A percentile compares a stretch with the other conserved stretches of the same genome.
phyloP scores from a whole-genome alignment of 2,888 invertebrate species.

The Spisula subtruncata region DNA sequence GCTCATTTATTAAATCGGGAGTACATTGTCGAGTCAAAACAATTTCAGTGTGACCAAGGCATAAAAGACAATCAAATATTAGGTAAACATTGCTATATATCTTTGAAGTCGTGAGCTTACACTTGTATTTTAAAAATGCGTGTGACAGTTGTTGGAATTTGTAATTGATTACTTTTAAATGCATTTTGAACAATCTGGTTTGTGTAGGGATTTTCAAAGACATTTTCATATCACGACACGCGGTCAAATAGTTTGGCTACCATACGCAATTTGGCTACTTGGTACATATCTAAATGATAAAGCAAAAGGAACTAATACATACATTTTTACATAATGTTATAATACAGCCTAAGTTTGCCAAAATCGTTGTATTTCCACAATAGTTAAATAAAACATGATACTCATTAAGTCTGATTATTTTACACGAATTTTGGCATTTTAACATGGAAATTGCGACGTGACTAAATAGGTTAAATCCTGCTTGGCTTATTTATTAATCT shows the following conservation, averaged over 20 bases:
- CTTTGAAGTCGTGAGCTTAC: neutral
- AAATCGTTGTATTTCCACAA: neutral
- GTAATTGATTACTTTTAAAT: constrained; percentile 9
- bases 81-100: constrained; percentile 12
- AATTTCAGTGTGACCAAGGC: too few species aligned
- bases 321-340: neutral
- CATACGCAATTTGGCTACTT: neutral
- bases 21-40: too few species aligned
- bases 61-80: constrained; percentile 9
- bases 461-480: neutral
- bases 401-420: neutral
- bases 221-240: neutral
- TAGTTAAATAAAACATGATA: neutral
- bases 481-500: neutral
- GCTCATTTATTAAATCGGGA: too few species aligned
- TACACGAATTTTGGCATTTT: neutral
- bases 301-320: too few species aligned
- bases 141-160: neutral
- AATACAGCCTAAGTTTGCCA: neutral
- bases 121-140: neutral
- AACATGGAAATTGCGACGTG: neutral
- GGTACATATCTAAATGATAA: neutral
- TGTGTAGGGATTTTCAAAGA: neutral
- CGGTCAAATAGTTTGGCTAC: neutral
- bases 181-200: neutral